Percentiles rank a stretch among this genome's conserved stretches.
Evolutionary conservation across 2,797 vertebrate species (phyloP).

Genomic region (Sarcophilus harrisii): DNA sequence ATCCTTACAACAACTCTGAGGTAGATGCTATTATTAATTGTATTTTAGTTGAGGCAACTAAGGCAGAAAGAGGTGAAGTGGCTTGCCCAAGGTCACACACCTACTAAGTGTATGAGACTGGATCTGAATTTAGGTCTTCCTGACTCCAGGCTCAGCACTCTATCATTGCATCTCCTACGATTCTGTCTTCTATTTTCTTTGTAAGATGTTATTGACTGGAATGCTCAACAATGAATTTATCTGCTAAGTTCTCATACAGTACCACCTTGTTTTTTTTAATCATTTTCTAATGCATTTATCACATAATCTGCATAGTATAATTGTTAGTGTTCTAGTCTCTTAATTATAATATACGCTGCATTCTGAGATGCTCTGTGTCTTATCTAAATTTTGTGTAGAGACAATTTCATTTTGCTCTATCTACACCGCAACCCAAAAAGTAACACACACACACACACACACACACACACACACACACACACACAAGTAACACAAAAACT

Average conservation of each 20-base stretch:
- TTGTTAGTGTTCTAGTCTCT: not conserved
- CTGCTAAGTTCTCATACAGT: not conserved
- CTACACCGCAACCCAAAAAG: not conserved
- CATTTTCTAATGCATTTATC: not conserved
- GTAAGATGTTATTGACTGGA: not conserved
- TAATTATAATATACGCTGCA: not conserved
- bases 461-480: not conserved
- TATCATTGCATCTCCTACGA: not conserved
- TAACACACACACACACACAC: not conserved
- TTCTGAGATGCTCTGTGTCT: not conserved
- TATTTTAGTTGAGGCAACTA: not conserved
- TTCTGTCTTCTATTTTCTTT: not conserved
- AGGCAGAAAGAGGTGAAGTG: not conserved
- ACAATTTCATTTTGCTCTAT: not conserved
- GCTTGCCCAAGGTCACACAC: not conserved
- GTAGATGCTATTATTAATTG: not conserved
- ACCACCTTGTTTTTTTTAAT: not conserved
- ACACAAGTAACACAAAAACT: not conserved
- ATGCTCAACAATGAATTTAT: not conserved
- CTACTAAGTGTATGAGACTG: not conserved
- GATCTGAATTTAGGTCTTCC: not conserved
- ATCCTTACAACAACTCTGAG: not conserved
- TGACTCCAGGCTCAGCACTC: not conserved
- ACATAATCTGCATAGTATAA: not conserved
- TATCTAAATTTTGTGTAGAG: not conserved